These are phyloP conservation scores for Aspidapion aeneum DNA, from an alignment of 2,888 invertebrate genomes.

Conservation along the genomic window DNA sequence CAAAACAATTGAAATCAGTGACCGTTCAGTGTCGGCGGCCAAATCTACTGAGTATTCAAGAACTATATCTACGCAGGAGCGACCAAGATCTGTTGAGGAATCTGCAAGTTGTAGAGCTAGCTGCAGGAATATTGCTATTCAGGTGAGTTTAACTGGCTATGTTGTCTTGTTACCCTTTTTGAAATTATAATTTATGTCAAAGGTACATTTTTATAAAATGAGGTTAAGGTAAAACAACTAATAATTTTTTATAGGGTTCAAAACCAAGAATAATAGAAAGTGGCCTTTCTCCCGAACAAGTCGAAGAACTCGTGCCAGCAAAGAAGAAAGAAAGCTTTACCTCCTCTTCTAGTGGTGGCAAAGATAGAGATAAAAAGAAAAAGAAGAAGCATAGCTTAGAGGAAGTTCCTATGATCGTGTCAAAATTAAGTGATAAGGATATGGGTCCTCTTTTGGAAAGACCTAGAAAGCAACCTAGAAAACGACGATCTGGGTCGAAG, in stretches of 20 bases:
- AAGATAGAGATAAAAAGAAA: slow-evolving; percentile 8
- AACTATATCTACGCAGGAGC: slow-evolving; percentile 12
- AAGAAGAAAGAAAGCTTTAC: slow-evolving; percentile 9
- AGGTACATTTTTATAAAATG: no score
- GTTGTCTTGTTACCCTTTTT: no score
- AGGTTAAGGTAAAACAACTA: no score
- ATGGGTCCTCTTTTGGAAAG: slow-evolving; percentile 10
- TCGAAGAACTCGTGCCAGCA: slow-evolving; percentile 13
- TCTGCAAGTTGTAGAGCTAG: slow-evolving; percentile 20
- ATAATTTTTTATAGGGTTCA: slow-evolving; percentile 9
- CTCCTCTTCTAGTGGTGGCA: slow-evolving; percentile 10
- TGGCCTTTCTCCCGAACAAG: neutral
- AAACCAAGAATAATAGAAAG: slow-evolving; percentile 3
- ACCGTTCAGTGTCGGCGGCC: neutral
- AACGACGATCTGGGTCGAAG: slow-evolving; percentile 23
- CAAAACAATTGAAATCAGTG: neutral
- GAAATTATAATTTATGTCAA: no score
- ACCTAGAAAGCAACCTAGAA: slow-evolving; percentile 20
- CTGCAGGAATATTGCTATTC: slow-evolving; percentile 18
- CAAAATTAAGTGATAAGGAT: slow-evolving; percentile 25
- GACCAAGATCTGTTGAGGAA: slow-evolving; percentile 18
- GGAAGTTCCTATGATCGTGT: slow-evolving; percentile 31
- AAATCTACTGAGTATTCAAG: neutral
- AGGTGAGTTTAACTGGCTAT: no score
- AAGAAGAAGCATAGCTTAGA: slow-evolving; percentile 20